phyloP scores from a whole-genome alignment of 1,140 invertebrate species.

The Heliconius melpomene region DNA sequence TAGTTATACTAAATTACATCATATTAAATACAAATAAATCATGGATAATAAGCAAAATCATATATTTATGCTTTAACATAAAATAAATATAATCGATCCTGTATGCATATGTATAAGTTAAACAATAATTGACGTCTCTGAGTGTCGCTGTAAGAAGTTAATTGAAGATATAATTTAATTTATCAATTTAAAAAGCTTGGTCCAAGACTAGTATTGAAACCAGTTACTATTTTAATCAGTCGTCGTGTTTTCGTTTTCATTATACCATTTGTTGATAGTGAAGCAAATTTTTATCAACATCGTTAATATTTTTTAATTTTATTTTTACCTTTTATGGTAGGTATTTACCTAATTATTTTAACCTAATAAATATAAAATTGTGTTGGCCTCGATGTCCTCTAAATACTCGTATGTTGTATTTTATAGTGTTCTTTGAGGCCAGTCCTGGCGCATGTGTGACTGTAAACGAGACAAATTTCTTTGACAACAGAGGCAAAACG shows the following conservation, averaged over 20 bases:
- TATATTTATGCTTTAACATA: background rate
- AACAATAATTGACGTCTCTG: conserved; percentile 23
- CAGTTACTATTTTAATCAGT: background rate
- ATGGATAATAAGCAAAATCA: too few relatives aligned
- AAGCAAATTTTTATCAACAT: conserved; percentile 16
- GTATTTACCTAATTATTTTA: too few relatives aligned
- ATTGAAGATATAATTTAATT: background rate
- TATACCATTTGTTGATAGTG: conserved; percentile 16
- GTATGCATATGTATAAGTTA: background rate
- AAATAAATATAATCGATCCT: background rate
- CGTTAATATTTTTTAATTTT: conserved; percentile 28
- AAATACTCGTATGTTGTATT: background rate
- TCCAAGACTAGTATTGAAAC: background rate
- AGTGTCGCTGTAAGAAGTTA: conserved; percentile 38
- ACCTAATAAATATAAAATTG: too few relatives aligned
- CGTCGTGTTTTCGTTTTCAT: conserved; percentile 1
- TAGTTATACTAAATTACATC: background rate
- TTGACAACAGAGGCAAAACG: too few relatives aligned
- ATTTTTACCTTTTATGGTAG: background rate
- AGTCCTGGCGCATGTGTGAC: too few relatives aligned
- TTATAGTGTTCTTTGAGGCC: too few relatives aligned
- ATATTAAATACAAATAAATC: background rate
- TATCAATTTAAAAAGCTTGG: background rate
- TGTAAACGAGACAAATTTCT: too few relatives aligned
- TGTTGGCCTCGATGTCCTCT: too few relatives aligned